Evolutionary conservation across 2,888 invertebrate genomes (phyloP).

Genomic region (Spodoptera littoralis): DNA sequence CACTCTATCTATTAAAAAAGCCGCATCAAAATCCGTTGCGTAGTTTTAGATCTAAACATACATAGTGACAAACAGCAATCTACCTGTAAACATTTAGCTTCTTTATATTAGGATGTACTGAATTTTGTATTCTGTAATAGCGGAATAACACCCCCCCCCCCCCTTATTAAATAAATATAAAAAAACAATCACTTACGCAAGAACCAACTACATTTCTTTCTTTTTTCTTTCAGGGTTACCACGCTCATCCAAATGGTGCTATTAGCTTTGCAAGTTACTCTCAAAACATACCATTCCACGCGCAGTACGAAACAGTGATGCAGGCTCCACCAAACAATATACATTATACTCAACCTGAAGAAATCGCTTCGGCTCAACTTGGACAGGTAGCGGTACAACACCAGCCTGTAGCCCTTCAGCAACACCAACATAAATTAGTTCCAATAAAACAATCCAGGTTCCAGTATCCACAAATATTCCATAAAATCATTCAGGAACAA

Average conservation of each 20-base stretch:
- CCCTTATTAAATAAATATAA: too few relatives aligned
- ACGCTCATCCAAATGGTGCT: conserved; percentile 70
- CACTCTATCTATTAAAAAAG: too few relatives aligned
- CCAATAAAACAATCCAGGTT: conserved; percentile 4
- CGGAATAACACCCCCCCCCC: too few relatives aligned
- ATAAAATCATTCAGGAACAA: conserved; percentile 21
- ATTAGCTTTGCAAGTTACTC: conserved; percentile 78
- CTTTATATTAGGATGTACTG: too few relatives aligned
- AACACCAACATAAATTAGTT: conserved; percentile 15
- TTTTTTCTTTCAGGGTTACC: conserved; percentile 67
- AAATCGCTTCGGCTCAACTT: conserved; percentile 32
- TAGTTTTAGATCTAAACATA: too few relatives aligned
- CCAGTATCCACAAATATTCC: conserved; percentile 4
- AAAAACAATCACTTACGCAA: too few relatives aligned
- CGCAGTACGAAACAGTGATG: conserved; percentile 1
- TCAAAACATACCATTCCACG: conserved; percentile 61
- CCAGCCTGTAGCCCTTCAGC: conserved; percentile 27
- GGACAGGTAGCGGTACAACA: conserved; percentile 41
- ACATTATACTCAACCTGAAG: conserved; percentile 1
- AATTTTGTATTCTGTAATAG: not conserved
- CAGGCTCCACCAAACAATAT: conserved; percentile 7
- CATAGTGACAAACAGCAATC: too few relatives aligned
- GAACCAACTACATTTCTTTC: too few relatives aligned
- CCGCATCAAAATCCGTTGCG: too few relatives aligned
- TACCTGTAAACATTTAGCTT: too few relatives aligned